These are phyloP conservation scores for Hemiscyllium ocellatum DNA, from an alignment of 2,113 vertebrate species.

Conservation along the genomic window DNA sequence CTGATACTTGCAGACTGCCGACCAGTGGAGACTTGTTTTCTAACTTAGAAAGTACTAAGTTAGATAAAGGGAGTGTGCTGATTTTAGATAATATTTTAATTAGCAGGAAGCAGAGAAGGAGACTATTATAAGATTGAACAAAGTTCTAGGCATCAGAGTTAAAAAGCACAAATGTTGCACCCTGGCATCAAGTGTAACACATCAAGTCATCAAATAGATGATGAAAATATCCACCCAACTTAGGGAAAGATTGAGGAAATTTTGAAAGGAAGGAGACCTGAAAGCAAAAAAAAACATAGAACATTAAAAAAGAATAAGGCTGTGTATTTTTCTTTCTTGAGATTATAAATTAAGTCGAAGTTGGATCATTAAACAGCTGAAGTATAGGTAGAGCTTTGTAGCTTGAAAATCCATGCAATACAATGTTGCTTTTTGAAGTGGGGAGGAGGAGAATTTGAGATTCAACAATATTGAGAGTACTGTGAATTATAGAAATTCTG, in stretches of 20 bases:
- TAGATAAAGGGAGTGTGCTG: neutral
- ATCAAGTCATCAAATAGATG: neutral
- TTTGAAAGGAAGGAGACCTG: neutral
- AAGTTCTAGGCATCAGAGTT: neutral
- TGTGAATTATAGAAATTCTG: no score
- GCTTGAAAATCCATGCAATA: no score
- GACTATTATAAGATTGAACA: neutral
- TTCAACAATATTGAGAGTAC: no score
- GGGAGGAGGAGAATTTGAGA: no score
- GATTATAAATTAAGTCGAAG: no score
- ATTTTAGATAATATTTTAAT: neutral
- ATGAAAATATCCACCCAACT: neutral
- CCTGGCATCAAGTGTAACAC: neutral
- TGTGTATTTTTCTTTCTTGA: no score
- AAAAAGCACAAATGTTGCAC: neutral
- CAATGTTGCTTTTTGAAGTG: no score
- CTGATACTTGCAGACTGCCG: no score
- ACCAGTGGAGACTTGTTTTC: neutral
- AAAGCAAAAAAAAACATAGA: neutral
- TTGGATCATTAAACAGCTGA: no score
- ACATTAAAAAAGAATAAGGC: neutral
- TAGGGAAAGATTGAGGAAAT: neutral
- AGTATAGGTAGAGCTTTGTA: no score
- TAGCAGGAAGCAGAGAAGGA: neutral
- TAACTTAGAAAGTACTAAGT: neutral